Percentiles rank a stretch among this genome's conserved stretches.
phyloP scores from a whole-genome alignment of 1,140 invertebrate genomes.

The Hyphantria cunea region DNA sequence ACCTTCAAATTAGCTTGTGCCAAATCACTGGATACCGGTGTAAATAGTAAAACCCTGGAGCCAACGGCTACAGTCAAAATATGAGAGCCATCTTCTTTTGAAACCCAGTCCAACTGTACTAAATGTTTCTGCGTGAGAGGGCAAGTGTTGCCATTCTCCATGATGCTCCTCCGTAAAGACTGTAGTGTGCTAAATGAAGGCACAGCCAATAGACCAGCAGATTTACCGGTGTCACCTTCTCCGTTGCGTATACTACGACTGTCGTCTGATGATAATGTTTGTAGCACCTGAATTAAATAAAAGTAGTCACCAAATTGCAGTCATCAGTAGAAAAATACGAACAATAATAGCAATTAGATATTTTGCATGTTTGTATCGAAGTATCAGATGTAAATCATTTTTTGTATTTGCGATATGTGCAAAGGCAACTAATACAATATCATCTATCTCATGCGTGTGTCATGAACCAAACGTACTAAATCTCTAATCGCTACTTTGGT shows the following conservation, averaged over 20 bases:
- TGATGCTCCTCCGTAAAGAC: constrained; percentile 93
- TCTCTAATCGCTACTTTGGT: too few species aligned
- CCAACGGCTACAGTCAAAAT: constrained; percentile 98
- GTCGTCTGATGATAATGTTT: constrained; percentile 85
- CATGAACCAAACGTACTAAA: too few species aligned
- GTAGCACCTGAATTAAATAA: constrained; percentile 71
- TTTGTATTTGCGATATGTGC: too few species aligned
- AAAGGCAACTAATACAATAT: too few species aligned
- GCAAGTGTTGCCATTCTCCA: constrained; percentile 95
- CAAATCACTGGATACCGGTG: constrained; percentile 93
- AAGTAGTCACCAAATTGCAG: too few species aligned
- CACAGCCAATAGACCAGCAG: constrained; percentile 89
- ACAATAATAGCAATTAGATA: too few species aligned
- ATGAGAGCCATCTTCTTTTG: constrained; percentile 98
- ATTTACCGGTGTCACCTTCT: constrained; percentile 79
- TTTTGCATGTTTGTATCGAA: too few species aligned
- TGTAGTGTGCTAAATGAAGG: constrained; percentile 96
- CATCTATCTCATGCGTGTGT: too few species aligned
- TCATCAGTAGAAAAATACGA: too few species aligned
- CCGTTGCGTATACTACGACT: constrained; percentile 81
- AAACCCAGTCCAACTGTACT: constrained; percentile 99
- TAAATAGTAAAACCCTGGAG: constrained; percentile 93
- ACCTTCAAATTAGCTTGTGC: constrained; percentile 94
- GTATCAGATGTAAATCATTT: too few species aligned
- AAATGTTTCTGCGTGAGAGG: constrained; percentile 93